Evolutionary conservation across 2,797 vertebrate genomes (phyloP), one percentile per base, ranked within the genome.

Genomic region (Cryptoprocta ferox): DNA sequence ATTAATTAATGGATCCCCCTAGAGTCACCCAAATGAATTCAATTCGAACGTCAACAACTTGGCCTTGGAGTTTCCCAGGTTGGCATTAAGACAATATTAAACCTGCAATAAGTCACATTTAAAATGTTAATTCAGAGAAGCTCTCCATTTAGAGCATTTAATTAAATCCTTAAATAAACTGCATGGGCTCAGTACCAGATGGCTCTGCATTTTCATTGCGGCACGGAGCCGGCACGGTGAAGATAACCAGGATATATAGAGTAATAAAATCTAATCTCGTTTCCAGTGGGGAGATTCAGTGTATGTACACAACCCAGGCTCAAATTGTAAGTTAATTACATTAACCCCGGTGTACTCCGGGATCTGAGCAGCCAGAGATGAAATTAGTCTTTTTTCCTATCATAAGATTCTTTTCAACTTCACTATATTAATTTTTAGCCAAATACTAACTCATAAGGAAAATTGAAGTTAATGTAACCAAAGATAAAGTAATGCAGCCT

Each of bases 101-200:
- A 99, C 98, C 99, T 98, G 97, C 98, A 98, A 99, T 99, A 98
- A 99, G 99, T 99, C 99, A 99, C 99, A 99, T 99, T 99, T 99
- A 99, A 99, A 98, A 98, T 98, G 99, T 99, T 99, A 98, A 99
- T 99, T 99, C 99, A 95, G 98, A 98, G 98, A 98, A 98, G 97
- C 98, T 98, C 98, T 99, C 98, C 99, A 98, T 99, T 98, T 99
- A 99, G 98, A 98, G 98, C 98, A 99, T 99, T 99, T 99, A 99
- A 99, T 99, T 99, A 99, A 98, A 99, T 99, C 99, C 98, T 99
- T 99, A 99, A 99, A 99, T 99, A 99, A 99, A 99, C 99, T 98
- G 98, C 98, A 95, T 89, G 97, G 98, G 98, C 98, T 98, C 98
- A 98, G 98, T 96, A 99, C 98, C 99, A 99, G 99, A 99, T 99